Conservation (phyloP, 2,797 vertebrate genomes). For the Leptodactylus fallax region DNA sequence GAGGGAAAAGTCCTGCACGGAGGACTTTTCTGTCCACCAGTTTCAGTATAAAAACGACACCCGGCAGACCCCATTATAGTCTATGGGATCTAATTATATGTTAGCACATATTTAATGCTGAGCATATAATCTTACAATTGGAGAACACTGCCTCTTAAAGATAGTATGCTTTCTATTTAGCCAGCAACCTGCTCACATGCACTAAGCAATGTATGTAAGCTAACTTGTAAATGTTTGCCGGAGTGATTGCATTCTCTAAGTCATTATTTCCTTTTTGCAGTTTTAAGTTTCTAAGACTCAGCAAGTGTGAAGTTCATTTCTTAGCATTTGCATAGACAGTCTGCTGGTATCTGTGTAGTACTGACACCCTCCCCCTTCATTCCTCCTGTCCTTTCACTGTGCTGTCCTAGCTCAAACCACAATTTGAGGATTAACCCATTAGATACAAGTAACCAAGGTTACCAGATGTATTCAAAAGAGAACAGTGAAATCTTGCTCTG, state of each 20-base stretch:
- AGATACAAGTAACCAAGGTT: conserved; percentile 1
- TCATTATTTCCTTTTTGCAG: background rate
- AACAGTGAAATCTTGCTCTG: background rate
- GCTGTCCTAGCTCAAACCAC: background rate
- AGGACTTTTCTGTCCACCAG: too few relatives aligned
- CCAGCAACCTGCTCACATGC: too few relatives aligned
- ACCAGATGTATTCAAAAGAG: background rate
- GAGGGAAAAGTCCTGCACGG: too few relatives aligned
- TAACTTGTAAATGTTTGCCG: background rate
- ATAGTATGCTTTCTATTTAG: too few relatives aligned
- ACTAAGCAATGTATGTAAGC: background rate
- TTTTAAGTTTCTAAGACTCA: background rate
- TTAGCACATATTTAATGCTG: too few relatives aligned
- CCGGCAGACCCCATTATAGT: too few relatives aligned
- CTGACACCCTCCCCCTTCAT: background rate
- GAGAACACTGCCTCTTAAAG: too few relatives aligned
- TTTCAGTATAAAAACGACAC: too few relatives aligned
- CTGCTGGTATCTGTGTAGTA: background rate
- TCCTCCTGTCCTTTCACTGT: background rate
- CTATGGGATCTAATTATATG: too few relatives aligned
- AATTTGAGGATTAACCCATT: conserved; percentile 10
- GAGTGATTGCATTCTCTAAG: background rate
- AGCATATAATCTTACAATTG: too few relatives aligned
- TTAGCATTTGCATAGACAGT: background rate
- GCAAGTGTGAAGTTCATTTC: background rate